phyloP scores from a whole-genome alignment of 1,140 invertebrate species.

The Oedothorax gibbosus region DNA sequence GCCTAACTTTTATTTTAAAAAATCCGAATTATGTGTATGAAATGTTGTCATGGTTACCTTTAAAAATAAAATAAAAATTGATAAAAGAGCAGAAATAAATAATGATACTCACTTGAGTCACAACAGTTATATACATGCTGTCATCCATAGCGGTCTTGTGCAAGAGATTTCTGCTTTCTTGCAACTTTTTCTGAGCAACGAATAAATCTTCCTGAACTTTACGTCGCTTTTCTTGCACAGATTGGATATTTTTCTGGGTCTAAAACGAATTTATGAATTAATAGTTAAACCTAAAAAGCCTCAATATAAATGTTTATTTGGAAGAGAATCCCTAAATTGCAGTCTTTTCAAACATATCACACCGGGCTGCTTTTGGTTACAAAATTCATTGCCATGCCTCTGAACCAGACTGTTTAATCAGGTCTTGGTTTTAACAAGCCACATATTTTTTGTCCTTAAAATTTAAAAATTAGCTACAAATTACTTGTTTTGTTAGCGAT shows the following conservation, averaged over 20 bases:
- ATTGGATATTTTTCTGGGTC: constrained; percentile 39
- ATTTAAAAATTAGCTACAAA: too few relatives aligned
- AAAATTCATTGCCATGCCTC: too few relatives aligned
- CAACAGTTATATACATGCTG: constrained; percentile 49
- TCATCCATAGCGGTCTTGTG: constrained; percentile 44
- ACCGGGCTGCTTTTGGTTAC: too few relatives aligned
- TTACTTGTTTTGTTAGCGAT: too few relatives aligned
- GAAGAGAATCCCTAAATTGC: not conserved
- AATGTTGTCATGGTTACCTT: too few relatives aligned
- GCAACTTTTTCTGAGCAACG: constrained; percentile 44
- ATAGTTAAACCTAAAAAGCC: not conserved
- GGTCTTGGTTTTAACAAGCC: too few relatives aligned
- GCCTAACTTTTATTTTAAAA: too few relatives aligned
- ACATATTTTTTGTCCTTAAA: too few relatives aligned
- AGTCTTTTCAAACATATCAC: not conserved
- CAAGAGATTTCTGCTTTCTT: constrained; percentile 43
- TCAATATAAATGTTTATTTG: not conserved
- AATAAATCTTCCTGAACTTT: constrained; percentile 53
- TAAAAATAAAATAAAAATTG: constrained; percentile 16
- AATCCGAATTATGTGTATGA: too few relatives aligned
- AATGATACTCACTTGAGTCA: constrained; percentile 40
- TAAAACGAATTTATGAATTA: not conserved
- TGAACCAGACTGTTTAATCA: too few relatives aligned
- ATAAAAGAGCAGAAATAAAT: not conserved
- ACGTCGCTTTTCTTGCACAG: constrained; percentile 34